Evolutionary conservation across 2,797 vertebrate species (phyloP).

Genomic region (Onychomys torridus): DNA sequence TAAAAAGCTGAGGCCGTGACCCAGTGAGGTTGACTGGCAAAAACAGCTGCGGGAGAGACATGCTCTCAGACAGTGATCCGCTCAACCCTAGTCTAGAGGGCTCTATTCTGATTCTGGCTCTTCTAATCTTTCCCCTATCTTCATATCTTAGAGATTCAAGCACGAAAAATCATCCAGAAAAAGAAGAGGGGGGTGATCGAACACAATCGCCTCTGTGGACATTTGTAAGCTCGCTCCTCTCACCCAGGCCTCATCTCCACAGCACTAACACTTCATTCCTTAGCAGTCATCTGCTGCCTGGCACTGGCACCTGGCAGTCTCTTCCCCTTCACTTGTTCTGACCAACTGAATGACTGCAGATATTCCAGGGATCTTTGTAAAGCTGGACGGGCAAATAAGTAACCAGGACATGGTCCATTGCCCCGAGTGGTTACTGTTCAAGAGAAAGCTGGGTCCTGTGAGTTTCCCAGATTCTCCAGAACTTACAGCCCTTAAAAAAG

Average conservation of each 20-base stretch:
- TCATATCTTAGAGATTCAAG: constrained; percentile 3
- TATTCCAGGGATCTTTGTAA: neutral
- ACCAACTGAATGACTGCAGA: neutral
- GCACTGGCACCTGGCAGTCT: neutral
- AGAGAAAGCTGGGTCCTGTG: neutral
- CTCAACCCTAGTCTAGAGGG: neutral
- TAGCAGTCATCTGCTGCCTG: neutral
- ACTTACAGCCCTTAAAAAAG: constrained; percentile 5
- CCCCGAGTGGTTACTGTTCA: neutral
- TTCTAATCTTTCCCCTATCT: neutral
- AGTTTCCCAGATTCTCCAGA: neutral
- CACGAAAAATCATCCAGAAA: neutral
- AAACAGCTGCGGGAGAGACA: neutral
- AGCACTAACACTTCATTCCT: neutral
- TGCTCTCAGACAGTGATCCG: neutral
- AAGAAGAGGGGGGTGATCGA: neutral
- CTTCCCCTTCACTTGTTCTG: neutral
- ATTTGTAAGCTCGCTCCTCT: neutral
- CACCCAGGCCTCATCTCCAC: neutral
- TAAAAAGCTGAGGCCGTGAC: neutral
- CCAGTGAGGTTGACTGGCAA: neutral
- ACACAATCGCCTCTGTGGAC: neutral
- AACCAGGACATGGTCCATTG: neutral
- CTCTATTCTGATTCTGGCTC: neutral
- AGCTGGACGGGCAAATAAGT: neutral